Conservation (phyloP, 2,888 invertebrate species). For the Acleris cristana region DNA sequence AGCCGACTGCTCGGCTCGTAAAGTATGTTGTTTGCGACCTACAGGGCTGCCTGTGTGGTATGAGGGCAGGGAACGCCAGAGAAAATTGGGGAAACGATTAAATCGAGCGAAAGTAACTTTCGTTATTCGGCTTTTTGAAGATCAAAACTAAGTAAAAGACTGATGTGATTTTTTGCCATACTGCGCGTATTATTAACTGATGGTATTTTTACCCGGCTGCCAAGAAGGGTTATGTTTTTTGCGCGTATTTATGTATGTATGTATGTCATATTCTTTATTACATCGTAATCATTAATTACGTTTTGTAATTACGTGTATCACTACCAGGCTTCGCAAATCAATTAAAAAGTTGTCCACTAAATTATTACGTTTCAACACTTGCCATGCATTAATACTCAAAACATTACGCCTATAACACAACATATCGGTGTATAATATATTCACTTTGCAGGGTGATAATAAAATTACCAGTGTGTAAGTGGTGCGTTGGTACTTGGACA, state of each 20-base stretch:
- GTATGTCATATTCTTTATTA: too few relatives aligned
- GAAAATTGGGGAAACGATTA: background rate
- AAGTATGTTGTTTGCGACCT: background rate
- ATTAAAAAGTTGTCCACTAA: too few relatives aligned
- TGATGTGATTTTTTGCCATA: background rate
- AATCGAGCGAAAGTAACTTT: background rate
- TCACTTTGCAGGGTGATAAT: slow-evolving; percentile 37
- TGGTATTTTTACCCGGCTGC: too few relatives aligned
- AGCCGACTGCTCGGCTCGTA: background rate
- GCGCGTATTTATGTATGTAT: too few relatives aligned
- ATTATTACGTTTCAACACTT: too few relatives aligned
- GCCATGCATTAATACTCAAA: background rate
- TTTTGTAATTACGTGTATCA: too few relatives aligned
- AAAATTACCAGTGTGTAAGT: slow-evolving; percentile 40
- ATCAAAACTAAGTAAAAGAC: too few relatives aligned
- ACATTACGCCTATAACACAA: slow-evolving; percentile 9
- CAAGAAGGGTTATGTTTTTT: too few relatives aligned
- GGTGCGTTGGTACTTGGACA: slow-evolving; percentile 39
- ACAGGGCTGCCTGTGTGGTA: background rate
- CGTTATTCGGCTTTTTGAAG: too few relatives aligned
- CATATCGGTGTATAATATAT: slow-evolving; percentile 29
- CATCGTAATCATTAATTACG: background rate
- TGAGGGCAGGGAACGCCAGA: background rate
- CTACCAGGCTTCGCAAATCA: too few relatives aligned
- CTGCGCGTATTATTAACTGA: background rate